Evolutionary conservation across 23 tunicate genomes (phyloP).

Genomic region (Halocynthia roretzi): DNA sequence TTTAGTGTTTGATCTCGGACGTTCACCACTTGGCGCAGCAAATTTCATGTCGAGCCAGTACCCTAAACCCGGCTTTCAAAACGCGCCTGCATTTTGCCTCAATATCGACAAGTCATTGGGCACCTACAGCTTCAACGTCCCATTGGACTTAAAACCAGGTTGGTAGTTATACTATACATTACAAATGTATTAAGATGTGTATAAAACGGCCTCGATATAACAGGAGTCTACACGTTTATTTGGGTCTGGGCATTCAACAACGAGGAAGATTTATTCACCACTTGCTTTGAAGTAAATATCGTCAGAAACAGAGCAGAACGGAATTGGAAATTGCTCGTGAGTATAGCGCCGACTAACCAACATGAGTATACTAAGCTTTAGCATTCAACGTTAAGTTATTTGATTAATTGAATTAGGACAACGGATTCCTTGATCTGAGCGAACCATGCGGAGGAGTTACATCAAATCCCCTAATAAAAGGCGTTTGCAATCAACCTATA

Average conservation of each 20-base stretch:
- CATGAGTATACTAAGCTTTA: no score
- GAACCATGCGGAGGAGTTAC: conserved; percentile 81
- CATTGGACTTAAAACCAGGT: conserved; percentile 16
- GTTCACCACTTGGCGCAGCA: conserved; percentile 20
- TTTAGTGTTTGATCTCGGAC: conserved; percentile 54
- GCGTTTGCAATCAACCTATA: conserved; percentile 27
- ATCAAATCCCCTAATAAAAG: conserved; percentile 50
- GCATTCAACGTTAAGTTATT: background rate
- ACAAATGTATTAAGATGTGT: no score
- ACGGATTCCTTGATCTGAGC: conserved; percentile 30
- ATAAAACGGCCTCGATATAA: no score
- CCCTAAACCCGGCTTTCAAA: conserved; percentile 31
- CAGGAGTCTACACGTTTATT: conserved; percentile 23
- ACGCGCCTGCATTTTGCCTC: conserved; percentile 32
- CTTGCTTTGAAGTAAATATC: conserved; percentile 34
- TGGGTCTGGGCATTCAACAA: conserved; percentile 47
- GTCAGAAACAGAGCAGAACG: conserved; percentile 11
- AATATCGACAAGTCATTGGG: conserved; percentile 27
- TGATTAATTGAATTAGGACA: conserved; percentile 19
- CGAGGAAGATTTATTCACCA: conserved; percentile 19
- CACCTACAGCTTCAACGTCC: conserved; percentile 37
- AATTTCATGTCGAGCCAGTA: background rate
- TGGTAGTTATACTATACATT: background rate
- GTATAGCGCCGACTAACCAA: background rate
- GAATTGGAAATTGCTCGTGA: background rate